Conservation (phyloP, 2,797 vertebrate species). For the Rhodeus uyekii region DNA sequence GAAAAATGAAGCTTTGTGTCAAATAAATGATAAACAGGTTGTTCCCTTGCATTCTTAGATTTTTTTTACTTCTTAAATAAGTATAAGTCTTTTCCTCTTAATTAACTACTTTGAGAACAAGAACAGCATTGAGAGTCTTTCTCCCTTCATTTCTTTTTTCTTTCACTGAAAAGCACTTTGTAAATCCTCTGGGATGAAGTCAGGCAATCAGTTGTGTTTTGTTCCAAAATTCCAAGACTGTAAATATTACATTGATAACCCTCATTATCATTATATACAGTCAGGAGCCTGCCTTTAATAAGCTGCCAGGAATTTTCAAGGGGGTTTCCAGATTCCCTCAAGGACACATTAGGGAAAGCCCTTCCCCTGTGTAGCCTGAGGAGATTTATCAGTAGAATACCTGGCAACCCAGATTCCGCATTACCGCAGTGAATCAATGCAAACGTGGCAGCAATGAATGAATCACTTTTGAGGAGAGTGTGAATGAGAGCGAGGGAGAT, state of each 20-base stretch:
- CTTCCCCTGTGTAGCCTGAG: not conserved
- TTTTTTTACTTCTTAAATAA: not conserved
- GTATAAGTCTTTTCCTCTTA: not conserved
- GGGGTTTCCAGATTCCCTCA: slow-evolving; percentile 47
- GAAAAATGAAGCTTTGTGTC: not conserved
- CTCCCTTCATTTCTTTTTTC: slow-evolving; percentile 36
- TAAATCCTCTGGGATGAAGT: slow-evolving; percentile 50
- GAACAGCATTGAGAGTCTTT: slow-evolving; percentile 9
- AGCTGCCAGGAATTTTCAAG: slow-evolving; percentile 20
- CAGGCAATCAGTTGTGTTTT: slow-evolving; percentile 65
- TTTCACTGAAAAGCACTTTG: slow-evolving; percentile 51
- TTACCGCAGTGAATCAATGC: slow-evolving; percentile 55
- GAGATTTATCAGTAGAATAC: slow-evolving; percentile 22
- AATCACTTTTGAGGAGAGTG: slow-evolving; percentile 49
- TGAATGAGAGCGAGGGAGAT: slow-evolving; percentile 42
- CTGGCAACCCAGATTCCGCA: slow-evolving; percentile 41
- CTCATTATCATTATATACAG: slow-evolving; percentile 53
- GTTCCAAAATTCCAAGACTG: slow-evolving; percentile 54
- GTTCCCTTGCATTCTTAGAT: not conserved
- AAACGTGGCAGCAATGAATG: slow-evolving; percentile 54
- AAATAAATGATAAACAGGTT: not conserved
- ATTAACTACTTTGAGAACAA: not conserved
- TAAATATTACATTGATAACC: slow-evolving; percentile 63
- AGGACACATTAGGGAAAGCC: slow-evolving; percentile 12
- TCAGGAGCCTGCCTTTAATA: slow-evolving; percentile 7